phyloP scores from a whole-genome alignment of 1,140 invertebrate species.

The Meteorus sp. region DNA sequence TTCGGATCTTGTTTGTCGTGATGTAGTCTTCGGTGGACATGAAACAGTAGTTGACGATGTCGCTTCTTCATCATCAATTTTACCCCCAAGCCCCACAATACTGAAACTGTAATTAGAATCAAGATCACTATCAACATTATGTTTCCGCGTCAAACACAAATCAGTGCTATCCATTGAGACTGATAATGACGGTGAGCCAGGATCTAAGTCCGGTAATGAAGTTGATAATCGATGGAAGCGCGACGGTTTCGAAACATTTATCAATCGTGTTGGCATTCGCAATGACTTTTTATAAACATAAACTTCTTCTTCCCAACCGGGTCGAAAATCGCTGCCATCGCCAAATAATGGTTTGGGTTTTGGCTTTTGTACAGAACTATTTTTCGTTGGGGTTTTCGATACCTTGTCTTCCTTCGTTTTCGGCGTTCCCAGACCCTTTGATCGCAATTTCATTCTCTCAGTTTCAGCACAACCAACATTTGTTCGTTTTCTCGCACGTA shows the following conservation, averaged over 20 bases:
- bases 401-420: constrained; percentile 52
- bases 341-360: constrained; percentile 66
- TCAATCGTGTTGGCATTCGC: constrained; percentile 75
- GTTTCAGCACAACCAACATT: constrained; percentile 24
- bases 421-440: constrained; percentile 43
- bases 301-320: constrained; percentile 79
- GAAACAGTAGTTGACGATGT: constrained; percentile 65
- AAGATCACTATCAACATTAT: constrained; percentile 64
- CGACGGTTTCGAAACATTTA: constrained; percentile 70
- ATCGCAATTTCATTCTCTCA: constrained; percentile 49
- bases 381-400: constrained; percentile 30
- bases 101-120: constrained; percentile 70
- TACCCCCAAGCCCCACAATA: constrained; percentile 55
- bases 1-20: constrained; percentile 46
- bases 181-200: constrained; percentile 67
- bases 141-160: constrained; percentile 41
- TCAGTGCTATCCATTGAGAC: constrained; percentile 59
- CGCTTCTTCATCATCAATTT: constrained; percentile 69
- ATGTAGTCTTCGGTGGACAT: constrained; percentile 50
- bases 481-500: constrained; percentile 47
- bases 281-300: constrained; percentile 79
- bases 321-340: constrained; percentile 73
- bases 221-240: constrained; percentile 65
- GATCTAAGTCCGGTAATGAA: constrained; percentile 76
- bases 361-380: constrained; percentile 30